phyloP scores from a whole-genome alignment of 2,888 invertebrate species.

The Scrobipalpa costella region DNA sequence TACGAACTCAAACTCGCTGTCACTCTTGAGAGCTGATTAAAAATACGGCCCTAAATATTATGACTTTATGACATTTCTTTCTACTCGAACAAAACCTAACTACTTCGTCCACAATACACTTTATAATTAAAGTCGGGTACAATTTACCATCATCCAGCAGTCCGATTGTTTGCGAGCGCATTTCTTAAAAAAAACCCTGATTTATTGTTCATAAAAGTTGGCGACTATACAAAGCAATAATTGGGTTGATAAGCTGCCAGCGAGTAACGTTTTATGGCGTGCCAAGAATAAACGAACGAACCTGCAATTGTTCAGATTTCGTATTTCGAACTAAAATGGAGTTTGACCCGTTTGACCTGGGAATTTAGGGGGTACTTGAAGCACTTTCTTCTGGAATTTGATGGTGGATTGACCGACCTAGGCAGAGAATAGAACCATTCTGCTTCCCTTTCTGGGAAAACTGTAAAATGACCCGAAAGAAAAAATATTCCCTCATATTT shows the following conservation, averaged over 20 bases:
- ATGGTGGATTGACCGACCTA: too few relatives aligned
- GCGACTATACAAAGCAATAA: slow-evolving; percentile 15
- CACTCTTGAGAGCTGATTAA: too few relatives aligned
- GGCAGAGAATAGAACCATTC: too few relatives aligned
- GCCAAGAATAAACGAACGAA: slow-evolving; percentile 13
- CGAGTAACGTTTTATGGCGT: background rate
- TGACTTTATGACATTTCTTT: too few relatives aligned
- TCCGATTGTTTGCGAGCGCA: background rate
- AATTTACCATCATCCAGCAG: background rate
- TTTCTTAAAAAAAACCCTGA: background rate
- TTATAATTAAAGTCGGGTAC: background rate
- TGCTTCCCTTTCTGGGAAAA: too few relatives aligned
- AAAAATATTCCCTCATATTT: too few relatives aligned
- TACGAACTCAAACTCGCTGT: too few relatives aligned
- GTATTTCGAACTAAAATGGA: background rate
- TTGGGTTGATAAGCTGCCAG: slow-evolving; percentile 19
- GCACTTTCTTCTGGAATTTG: too few relatives aligned
- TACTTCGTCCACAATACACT: background rate
- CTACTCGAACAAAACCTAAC: too few relatives aligned
- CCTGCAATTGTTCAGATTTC: background rate
- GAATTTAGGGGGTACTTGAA: background rate
- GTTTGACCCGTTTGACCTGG: too few relatives aligned
- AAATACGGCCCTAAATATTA: too few relatives aligned
- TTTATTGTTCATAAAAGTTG: slow-evolving; percentile 14
- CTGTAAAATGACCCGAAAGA: too few relatives aligned